These are phyloP conservation scores for Melanotus villosus DNA, from an alignment of 2,888 invertebrate species.

Conservation along the genomic window DNA sequence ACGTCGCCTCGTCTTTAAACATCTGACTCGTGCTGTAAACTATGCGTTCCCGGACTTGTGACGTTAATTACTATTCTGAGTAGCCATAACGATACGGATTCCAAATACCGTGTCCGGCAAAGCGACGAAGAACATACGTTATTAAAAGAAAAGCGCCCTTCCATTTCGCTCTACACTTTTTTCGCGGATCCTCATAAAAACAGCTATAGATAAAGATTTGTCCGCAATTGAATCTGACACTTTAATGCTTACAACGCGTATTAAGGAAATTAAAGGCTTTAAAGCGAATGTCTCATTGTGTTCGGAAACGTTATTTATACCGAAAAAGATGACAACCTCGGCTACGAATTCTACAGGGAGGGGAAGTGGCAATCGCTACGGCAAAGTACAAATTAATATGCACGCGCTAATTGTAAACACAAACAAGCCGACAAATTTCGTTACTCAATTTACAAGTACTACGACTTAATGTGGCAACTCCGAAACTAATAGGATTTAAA, in stretches of 20 bases:
- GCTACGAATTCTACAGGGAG: no score
- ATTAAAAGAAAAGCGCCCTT: not conserved
- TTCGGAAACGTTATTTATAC: not conserved
- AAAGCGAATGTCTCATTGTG: conserved; percentile 1
- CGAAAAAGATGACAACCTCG: conserved; percentile 2
- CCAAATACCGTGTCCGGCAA: conserved; percentile 17
- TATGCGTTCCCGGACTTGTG: no score
- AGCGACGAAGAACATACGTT: not conserved
- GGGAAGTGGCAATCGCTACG: not conserved
- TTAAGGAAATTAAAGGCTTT: conserved; percentile 20
- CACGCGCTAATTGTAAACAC: not conserved
- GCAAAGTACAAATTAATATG: conserved; percentile 6
- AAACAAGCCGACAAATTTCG: not conserved
- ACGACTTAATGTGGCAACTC: not conserved
- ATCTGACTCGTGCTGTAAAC: no score
- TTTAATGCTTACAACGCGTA: conserved; percentile 12
- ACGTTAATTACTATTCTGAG: no score
- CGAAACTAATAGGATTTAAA: not conserved
- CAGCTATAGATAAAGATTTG: conserved; percentile 1
- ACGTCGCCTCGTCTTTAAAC: no score
- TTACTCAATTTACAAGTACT: not conserved
- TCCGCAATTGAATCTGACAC: conserved; percentile 6
- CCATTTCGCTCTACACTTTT: conserved; percentile 5
- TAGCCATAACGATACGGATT: conserved; percentile 26
- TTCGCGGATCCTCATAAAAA: conserved; percentile 7